These are phyloP conservation scores for Cyanocitta stelleri DNA, from an alignment of 2,113 vertebrate species.

Conservation along the genomic window DNA sequence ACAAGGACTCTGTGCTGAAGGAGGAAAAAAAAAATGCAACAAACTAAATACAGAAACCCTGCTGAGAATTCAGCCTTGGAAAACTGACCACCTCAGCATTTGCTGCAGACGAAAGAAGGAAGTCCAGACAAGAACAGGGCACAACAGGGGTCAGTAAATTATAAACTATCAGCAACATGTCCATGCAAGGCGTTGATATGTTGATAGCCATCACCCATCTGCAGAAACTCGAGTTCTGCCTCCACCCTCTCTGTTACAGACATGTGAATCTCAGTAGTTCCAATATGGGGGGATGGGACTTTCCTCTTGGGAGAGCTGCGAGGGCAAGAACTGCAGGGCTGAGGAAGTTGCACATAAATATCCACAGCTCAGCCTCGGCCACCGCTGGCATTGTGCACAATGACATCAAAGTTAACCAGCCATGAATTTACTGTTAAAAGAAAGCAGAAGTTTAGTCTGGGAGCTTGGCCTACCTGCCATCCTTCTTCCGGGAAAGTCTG, in stretches of 20 bases:
- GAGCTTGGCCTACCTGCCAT: background rate
- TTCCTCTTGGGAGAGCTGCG: background rate
- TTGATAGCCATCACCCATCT: background rate
- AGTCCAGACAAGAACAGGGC: background rate
- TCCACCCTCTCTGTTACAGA: background rate
- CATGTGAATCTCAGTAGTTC: rapidly evolving
- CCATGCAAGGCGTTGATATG: background rate
- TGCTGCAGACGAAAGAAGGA: background rate
- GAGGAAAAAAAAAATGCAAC: background rate
- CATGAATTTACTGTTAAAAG: background rate
- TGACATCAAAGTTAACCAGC: background rate
- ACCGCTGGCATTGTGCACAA: background rate
- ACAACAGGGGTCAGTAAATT: background rate
- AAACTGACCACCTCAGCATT: background rate
- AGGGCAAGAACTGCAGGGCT: background rate
- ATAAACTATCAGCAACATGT: background rate
- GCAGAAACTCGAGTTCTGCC: background rate
- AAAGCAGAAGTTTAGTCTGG: background rate
- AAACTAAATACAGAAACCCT: background rate
- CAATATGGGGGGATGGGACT: rapidly evolving
- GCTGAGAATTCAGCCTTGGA: background rate
- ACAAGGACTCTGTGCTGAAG: background rate
- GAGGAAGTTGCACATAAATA: rapidly evolving
- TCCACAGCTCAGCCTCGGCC: background rate
- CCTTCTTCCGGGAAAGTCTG: background rate